Conservation (phyloP, 2,888 invertebrate species). For the Melikaiella ostensackeni region DNA sequence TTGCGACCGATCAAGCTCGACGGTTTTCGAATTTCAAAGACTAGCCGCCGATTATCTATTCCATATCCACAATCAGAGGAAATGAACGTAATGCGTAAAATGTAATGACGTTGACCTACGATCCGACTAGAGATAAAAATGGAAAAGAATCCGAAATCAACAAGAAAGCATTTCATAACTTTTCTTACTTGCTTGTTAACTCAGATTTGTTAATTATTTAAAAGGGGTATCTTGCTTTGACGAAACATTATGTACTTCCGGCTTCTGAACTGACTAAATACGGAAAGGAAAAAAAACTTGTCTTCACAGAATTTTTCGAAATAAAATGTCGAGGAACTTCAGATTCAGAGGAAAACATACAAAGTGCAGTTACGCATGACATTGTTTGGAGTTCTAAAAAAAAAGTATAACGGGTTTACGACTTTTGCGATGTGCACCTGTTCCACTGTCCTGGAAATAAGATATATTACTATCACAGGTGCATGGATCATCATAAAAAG, state of each 20-base stretch:
- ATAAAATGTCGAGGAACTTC: background rate
- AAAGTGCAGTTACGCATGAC: slow-evolving; percentile 5
- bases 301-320: background rate
- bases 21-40: background rate
- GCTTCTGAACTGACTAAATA: background rate
- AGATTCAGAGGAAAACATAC: slow-evolving; percentile 10
- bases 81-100: background rate
- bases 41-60: background rate
- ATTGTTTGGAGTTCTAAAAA: slow-evolving; percentile 27
- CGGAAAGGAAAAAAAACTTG: background rate
- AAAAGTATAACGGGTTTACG: slow-evolving; percentile 10
- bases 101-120: background rate
- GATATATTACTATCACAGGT: background rate
- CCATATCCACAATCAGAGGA: background rate
- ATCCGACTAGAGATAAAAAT: background rate
- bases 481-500: background rate
- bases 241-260: background rate
- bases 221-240: background rate
- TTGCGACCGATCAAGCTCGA: too few relatives aligned
- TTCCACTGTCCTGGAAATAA: slow-evolving; percentile 9
- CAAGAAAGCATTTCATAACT: background rate
- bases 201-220: too few relatives aligned
- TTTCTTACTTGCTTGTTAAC: background rate
- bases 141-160: background rate
- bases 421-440: slow-evolving; percentile 24